These are phyloP conservation scores for Sitta carolinensis DNA, from an alignment of 2,797 vertebrate species.

Conservation along the genomic window DNA sequence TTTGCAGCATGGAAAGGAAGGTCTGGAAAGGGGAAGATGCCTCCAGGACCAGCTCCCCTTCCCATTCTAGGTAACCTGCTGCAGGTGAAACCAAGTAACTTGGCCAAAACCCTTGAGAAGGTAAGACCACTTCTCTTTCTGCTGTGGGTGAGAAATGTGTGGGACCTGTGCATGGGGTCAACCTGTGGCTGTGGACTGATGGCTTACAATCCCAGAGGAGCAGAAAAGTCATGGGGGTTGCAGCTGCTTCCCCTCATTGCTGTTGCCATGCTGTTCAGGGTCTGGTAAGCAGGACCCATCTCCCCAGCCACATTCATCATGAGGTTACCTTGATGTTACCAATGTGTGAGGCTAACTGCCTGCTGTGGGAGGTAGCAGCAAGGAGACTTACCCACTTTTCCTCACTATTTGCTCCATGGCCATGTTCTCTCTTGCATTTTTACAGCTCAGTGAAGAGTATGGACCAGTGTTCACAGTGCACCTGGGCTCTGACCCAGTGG, in stretches of 20 bases:
- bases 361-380: neutral
- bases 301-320: neutral
- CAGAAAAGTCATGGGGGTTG: neutral
- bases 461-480: slow-evolving; percentile 72
- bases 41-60: slow-evolving; percentile 29
- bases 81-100: slow-evolving; percentile 29
- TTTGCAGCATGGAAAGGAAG: neutral
- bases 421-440: neutral
- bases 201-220: neutral
- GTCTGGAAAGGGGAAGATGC: slow-evolving; percentile 56
- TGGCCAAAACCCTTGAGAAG: slow-evolving; percentile 20
- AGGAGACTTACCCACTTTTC: neutral
- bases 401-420: neutral
- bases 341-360: neutral
- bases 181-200: neutral
- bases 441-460: slow-evolving; percentile 60
- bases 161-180: neutral
- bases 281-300: neutral
- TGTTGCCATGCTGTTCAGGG: neutral
- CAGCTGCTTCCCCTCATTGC: neutral
- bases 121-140: neutral
- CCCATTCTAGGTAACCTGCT: slow-evolving; percentile 35
- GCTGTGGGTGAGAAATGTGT: neutral
- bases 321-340: neutral
- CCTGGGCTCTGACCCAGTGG: slow-evolving; percentile 35